A percentile compares a stretch with the other conserved stretches of the same genome.
Evolutionary conservation across 2,797 vertebrate genomes (phyloP).

Genomic region (Myoxocephalus aenaeus): DNA sequence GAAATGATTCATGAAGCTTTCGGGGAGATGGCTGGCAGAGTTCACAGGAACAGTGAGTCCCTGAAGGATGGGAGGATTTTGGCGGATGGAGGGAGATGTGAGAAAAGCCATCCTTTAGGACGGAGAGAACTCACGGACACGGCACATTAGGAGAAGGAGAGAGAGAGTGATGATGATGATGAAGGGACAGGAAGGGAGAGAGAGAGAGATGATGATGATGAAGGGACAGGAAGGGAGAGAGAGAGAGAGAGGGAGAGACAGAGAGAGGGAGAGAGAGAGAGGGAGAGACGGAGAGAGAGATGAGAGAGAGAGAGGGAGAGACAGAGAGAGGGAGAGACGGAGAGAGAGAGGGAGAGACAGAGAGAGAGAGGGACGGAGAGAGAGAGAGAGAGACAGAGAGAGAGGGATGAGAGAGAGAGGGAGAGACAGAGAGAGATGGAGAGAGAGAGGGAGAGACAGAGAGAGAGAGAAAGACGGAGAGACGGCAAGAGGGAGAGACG

Average conservation of each 20-base stretch:
- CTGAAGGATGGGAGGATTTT: conserved; percentile 82
- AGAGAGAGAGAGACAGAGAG: no score
- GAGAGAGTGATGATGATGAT: conserved; percentile 43
- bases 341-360: no score
- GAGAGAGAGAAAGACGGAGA: no score
- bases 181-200: conserved; percentile 46
- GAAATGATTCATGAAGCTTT: conserved; percentile 83
- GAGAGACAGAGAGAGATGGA: no score
- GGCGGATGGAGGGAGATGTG: conserved; percentile 76
- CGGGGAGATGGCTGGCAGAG: conserved; percentile 77
- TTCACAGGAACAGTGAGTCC: conserved; percentile 78
- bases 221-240: conserved; percentile 64
- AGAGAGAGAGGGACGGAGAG: no score
- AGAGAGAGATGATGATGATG: conserved; percentile 52
- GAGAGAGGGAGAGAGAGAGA: no score
- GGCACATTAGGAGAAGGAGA: conserved; percentile 58
- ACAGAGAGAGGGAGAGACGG: conserved; percentile 41
- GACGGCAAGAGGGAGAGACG: no score
- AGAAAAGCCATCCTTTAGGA: conserved; percentile 74
- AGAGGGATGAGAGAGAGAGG: no score
- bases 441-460: no score
- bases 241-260: no score
- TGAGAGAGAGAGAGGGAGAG: conserved; percentile 22
- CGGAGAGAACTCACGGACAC: conserved; percentile 55
- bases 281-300: no score